phyloP scores from a whole-genome alignment of 2,888 invertebrate genomes.

The Halictus ligatus region DNA sequence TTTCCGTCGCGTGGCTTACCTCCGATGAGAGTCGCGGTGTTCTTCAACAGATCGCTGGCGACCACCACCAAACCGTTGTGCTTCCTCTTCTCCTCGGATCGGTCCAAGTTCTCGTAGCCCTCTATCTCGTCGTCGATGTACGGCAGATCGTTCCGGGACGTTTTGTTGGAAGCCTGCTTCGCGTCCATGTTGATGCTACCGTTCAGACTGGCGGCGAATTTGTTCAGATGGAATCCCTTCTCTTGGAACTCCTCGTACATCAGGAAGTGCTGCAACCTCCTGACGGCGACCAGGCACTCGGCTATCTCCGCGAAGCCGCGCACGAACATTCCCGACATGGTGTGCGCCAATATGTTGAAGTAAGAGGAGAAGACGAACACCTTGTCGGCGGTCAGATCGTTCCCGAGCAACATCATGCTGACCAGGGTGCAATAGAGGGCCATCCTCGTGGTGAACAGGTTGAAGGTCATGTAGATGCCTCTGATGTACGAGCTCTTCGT shows the following conservation, averaged over 20 bases:
- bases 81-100: constrained; percentile 78
- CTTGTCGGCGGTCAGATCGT: constrained; percentile 89
- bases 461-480: constrained; percentile 90
- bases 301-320: constrained; percentile 86
- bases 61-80: constrained; percentile 81
- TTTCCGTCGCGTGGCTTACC: constrained; percentile 42
- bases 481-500: constrained; percentile 88
- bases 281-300: constrained; percentile 85
- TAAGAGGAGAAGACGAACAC: constrained; percentile 87
- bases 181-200: constrained; percentile 71
- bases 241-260: constrained; percentile 82
- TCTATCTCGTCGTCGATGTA: constrained; percentile 77
- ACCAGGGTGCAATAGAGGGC: constrained; percentile 91
- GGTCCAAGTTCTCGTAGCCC: constrained; percentile 49
- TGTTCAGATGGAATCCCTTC: constrained; percentile 42
- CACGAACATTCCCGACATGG: constrained; percentile 87
- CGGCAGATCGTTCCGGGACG: constrained; percentile 74
- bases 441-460: constrained; percentile 92
- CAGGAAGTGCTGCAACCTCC: constrained; percentile 83
- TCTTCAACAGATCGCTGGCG: constrained; percentile 73
- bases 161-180: constrained; percentile 62
- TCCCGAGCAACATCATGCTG: constrained; percentile 88
- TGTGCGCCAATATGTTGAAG: constrained; percentile 86
- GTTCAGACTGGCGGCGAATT: constrained; percentile 59
- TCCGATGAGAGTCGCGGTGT: constrained; percentile 64